Conservation (phyloP, 92 coral and sea anemone genomes). For the Epizoanthus illoricatus region DNA sequence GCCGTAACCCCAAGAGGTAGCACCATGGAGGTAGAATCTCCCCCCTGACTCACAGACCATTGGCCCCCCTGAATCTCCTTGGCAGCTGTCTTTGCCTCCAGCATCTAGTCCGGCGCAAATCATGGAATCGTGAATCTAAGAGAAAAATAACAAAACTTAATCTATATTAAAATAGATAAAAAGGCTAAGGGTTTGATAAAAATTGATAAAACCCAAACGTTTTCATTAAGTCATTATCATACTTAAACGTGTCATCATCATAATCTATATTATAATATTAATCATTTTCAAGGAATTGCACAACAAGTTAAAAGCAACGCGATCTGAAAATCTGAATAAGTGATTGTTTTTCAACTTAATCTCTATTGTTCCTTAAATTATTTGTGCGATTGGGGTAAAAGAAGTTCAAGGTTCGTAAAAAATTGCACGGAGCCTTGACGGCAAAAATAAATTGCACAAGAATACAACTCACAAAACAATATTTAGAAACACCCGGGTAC, state of each 20-base stretch:
- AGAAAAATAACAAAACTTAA: background rate
- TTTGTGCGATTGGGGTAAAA: too few relatives aligned
- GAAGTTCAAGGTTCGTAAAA: too few relatives aligned
- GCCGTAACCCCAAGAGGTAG: slow-evolving; percentile 37
- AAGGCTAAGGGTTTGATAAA: too few relatives aligned
- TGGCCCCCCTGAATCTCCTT: slow-evolving; percentile 40
- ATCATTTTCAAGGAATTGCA: too few relatives aligned
- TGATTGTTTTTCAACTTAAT: too few relatives aligned
- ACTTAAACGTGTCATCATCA: too few relatives aligned
- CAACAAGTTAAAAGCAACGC: too few relatives aligned
- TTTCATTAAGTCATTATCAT: too few relatives aligned
- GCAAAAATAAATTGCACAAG: background rate
- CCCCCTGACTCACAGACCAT: slow-evolving; percentile 36
- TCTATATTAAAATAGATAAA: background rate
- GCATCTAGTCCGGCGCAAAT: slow-evolving; percentile 35
- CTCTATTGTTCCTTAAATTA: too few relatives aligned
- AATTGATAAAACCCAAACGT: background rate
- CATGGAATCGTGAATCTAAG: slow-evolving; percentile 33
- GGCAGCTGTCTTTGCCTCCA: slow-evolving; percentile 36
- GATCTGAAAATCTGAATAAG: too few relatives aligned
- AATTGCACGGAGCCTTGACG: background rate
- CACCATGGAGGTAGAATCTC: slow-evolving; percentile 30
- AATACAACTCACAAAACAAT: background rate
- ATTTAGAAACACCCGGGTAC: background rate
- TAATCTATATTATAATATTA: too few relatives aligned